Evolutionary conservation across 2,113 vertebrate genomes (phyloP).

Genomic region (Pachyramphus minor): DNA sequence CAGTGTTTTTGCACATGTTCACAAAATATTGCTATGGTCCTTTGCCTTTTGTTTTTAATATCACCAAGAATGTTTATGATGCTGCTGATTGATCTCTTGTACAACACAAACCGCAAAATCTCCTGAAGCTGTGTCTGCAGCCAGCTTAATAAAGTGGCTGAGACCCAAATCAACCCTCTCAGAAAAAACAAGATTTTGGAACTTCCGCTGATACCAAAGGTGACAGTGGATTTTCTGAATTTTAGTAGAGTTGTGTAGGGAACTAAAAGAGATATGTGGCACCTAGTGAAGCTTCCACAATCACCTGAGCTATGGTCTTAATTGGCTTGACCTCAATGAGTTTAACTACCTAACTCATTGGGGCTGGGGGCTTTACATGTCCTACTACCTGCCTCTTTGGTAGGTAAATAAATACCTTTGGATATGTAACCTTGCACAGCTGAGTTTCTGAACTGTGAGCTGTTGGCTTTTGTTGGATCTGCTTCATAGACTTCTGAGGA

Average conservation of each 20-base stretch:
- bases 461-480: neutral
- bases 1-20: neutral
- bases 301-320: neutral
- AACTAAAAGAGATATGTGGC: rapidly evolving
- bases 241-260: neutral
- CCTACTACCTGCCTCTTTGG: neutral
- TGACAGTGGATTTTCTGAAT: neutral
- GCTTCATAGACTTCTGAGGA: neutral
- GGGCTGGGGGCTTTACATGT: neutral
- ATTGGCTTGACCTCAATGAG: neutral
- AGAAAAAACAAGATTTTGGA: neutral
- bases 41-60: neutral
- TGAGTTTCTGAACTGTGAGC: neutral
- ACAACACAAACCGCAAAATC: neutral
- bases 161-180: neutral
- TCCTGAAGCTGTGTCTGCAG: neutral
- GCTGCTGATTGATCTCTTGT: neutral
- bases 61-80: neutral
- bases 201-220: neutral
- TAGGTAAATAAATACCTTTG: neutral
- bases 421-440: rapidly evolving
- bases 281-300: neutral
- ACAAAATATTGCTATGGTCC: neutral
- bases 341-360: neutral
- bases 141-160: neutral